Percentiles rank a stretch among this genome's conserved stretches.
These are phyloP conservation scores for Sebastes hubbsi DNA, from an alignment of 2,797 vertebrate species.

Conservation along the genomic window DNA sequence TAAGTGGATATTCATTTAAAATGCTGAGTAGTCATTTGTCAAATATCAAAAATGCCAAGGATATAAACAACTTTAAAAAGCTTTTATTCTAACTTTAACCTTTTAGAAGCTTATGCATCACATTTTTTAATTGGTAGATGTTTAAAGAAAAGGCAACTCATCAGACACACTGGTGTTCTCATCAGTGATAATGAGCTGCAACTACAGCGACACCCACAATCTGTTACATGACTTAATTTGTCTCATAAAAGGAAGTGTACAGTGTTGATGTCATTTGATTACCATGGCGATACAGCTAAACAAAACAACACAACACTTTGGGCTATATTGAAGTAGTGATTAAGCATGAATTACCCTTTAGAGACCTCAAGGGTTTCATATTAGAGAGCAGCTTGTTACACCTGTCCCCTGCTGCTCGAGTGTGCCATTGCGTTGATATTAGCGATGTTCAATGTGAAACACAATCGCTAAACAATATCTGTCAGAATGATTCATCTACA, in stretches of 20 bases:
- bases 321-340: conserved; percentile 49
- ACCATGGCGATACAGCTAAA: conserved; percentile 52
- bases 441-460: conserved; percentile 44
- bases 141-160: background rate
- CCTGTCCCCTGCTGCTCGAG: conserved; percentile 61
- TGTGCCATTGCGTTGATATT: conserved; percentile 42
- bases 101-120: background rate
- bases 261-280: conserved; percentile 26
- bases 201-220: conserved; percentile 4
- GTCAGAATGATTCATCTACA: conserved; percentile 54
- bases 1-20: background rate
- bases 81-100: background rate
- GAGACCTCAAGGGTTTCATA: conserved; percentile 60
- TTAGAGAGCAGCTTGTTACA: conserved; percentile 54
- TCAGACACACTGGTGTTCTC: background rate
- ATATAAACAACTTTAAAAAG: background rate
- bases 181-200: conserved; percentile 17
- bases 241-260: conserved; percentile 20
- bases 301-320: conserved; percentile 33
- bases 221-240: conserved; percentile 30
- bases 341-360: conserved; percentile 50
- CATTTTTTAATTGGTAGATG: background rate
- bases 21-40: background rate
- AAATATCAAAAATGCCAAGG: background rate
- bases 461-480: conserved; percentile 53